phyloP scores from a whole-genome alignment of 2,797 vertebrate genomes.

The Typhlichthys subterraneus region DNA sequence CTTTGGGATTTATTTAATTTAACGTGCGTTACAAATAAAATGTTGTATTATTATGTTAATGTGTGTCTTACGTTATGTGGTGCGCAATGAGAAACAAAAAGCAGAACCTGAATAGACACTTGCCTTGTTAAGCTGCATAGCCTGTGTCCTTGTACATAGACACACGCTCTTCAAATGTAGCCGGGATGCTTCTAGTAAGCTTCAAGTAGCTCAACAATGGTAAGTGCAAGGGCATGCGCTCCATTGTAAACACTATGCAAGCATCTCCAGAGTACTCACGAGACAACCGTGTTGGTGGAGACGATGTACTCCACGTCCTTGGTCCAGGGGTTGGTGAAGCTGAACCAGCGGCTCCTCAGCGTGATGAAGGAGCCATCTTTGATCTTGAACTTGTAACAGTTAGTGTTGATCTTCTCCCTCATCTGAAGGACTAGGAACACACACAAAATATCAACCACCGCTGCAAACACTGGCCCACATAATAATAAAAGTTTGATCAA shows the following conservation, averaged over 20 bases:
- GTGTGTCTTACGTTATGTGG: no score
- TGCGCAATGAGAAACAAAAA: no score
- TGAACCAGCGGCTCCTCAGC: slow-evolving; percentile 96
- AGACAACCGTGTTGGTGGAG: slow-evolving; percentile 96
- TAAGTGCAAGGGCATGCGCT: no score
- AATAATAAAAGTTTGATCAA: background rate
- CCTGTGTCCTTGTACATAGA: no score
- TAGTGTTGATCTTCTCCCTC: slow-evolving; percentile 95
- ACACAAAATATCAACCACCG: slow-evolving; percentile 2
- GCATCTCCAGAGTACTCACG: slow-evolving; percentile 82
- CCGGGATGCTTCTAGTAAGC: no score
- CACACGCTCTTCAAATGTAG: no score
- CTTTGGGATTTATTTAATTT: no score
- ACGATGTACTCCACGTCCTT: slow-evolving; percentile 99
- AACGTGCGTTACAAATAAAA: no score
- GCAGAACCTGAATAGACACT: no score
- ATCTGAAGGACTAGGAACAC: slow-evolving; percentile 89
- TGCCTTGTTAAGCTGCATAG: no score
- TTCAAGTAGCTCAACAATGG: no score
- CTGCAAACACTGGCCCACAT: background rate
- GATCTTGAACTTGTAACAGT: slow-evolving; percentile 98
- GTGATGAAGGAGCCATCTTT: slow-evolving; percentile 98
- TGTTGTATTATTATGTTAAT: no score
- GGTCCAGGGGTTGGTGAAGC: slow-evolving; percentile 99
- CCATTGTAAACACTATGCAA: background rate